Percentiles rank a stretch among this genome's conserved stretches.
Conservation (phyloP, 2,113 vertebrate species). For the Rhombomys opimus region DNA sequence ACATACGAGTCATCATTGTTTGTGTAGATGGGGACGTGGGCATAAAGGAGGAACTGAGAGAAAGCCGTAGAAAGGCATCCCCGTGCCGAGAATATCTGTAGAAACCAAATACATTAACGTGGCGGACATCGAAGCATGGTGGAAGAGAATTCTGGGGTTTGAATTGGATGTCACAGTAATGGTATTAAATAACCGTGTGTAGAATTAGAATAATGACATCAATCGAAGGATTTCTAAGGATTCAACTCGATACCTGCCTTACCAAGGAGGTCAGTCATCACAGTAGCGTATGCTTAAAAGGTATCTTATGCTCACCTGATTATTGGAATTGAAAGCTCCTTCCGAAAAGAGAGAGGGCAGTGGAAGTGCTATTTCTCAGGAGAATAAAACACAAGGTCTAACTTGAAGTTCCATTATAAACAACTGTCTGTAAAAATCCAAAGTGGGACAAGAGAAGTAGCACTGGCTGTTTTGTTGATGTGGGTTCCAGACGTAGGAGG, state of each 20-base stretch:
- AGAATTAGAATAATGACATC: slow-evolving; percentile 25
- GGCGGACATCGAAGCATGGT: slow-evolving; percentile 70
- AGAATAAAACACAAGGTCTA: background rate
- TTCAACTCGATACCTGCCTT: slow-evolving; percentile 1
- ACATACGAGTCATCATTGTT: slow-evolving; percentile 49
- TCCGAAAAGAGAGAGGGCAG: background rate
- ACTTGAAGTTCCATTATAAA: background rate
- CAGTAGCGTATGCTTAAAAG: background rate
- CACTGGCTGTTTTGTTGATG: background rate
- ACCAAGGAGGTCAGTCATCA: background rate
- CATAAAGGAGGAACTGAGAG: slow-evolving; percentile 55
- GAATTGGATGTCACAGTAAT: slow-evolving; percentile 80
- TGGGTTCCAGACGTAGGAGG: slow-evolving; percentile 31
- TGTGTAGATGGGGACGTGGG: background rate
- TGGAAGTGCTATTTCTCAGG: background rate
- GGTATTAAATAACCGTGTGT: slow-evolving; percentile 65
- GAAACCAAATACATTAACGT: slow-evolving; percentile 77
- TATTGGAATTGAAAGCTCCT: slow-evolving; percentile 8
- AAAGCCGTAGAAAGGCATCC: slow-evolving; percentile 81
- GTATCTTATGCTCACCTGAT: background rate
- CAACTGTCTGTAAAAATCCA: slow-evolving; percentile 40
- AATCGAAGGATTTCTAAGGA: background rate
- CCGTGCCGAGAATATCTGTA: slow-evolving; percentile 80
- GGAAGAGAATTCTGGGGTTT: slow-evolving; percentile 78
- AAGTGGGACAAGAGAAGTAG: slow-evolving; percentile 15